phyloP scores from a whole-genome alignment of 2,113 vertebrate genomes.

The Jaculus jaculus region DNA sequence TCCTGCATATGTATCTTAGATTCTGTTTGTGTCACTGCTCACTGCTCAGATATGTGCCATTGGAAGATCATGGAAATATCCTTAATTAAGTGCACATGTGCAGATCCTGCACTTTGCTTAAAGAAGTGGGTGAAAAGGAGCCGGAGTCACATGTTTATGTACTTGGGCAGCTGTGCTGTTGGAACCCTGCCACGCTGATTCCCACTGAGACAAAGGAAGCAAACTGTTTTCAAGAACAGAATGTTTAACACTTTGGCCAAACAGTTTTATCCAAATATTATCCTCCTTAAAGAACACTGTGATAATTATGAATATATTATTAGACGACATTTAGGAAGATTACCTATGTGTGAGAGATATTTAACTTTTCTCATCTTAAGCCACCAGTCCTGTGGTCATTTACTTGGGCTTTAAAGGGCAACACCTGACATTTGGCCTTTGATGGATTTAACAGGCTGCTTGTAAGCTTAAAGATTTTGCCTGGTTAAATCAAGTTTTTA shows the following conservation, averaged over 20 bases:
- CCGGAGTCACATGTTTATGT: conserved; percentile 41
- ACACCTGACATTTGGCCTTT: conserved; percentile 81
- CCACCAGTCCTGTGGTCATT: conserved; percentile 75
- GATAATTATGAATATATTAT: conserved; percentile 66
- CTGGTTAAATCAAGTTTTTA: conserved; percentile 80
- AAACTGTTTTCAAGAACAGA: conserved; percentile 63
- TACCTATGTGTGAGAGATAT: conserved; percentile 63
- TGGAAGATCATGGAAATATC: conserved; percentile 46
- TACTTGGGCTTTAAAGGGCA: conserved; percentile 81
- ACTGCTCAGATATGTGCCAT: conserved; percentile 32
- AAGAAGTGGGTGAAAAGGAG: conserved; percentile 41
- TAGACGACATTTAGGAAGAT: conserved; percentile 63
- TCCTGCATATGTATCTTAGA: conserved; percentile 6
- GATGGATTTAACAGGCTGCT: conserved; percentile 63
- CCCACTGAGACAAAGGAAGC: conserved; percentile 67
- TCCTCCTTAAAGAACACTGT: conserved; percentile 52
- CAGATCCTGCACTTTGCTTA: conserved; percentile 23
- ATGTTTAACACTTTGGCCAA: neutral
- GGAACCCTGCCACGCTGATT: conserved; percentile 35
- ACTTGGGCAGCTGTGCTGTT: conserved; percentile 47
- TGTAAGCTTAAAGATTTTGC: conserved; percentile 78
- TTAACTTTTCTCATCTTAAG: conserved; percentile 78
- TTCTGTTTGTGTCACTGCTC: conserved; percentile 17
- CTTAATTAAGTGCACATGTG: conserved; percentile 54
- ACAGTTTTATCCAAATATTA: conserved; percentile 69